A percentile compares a stretch with the other conserved stretches of the same genome.
These are phyloP conservation scores for Lordiphosa andalusiaca DNA, from an alignment of 2,888 invertebrate genomes.

Conservation along the genomic window DNA sequence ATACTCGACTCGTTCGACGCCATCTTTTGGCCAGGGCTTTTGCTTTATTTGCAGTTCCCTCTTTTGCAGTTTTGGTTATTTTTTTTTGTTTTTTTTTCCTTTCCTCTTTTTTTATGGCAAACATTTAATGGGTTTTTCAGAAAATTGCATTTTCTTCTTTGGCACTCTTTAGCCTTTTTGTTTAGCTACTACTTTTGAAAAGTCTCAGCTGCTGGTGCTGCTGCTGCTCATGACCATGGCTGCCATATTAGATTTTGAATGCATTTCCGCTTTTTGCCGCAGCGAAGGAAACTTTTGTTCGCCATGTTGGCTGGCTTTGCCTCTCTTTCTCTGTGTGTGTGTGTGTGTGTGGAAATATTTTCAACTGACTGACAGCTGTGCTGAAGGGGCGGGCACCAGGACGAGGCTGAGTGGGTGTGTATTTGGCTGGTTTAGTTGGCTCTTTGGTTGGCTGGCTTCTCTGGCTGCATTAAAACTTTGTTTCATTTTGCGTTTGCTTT, in stretches of 20 bases:
- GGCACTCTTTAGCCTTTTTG: slow-evolving; percentile 73
- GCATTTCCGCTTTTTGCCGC: slow-evolving; percentile 76
- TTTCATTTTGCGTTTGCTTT: slow-evolving; percentile 64
- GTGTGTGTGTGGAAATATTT: slow-evolving; percentile 55
- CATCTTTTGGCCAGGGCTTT: slow-evolving; percentile 44
- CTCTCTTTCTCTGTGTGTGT: slow-evolving; percentile 14
- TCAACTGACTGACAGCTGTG: slow-evolving; percentile 73
- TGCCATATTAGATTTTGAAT: slow-evolving; percentile 76
- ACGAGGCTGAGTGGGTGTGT: slow-evolving; percentile 32
- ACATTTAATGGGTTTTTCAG: slow-evolving; percentile 77
- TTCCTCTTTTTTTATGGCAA: slow-evolving; percentile 58
- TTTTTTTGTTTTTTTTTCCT: slow-evolving; percentile 10
- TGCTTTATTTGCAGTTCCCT: slow-evolving; percentile 69
- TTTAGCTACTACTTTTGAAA: slow-evolving; percentile 66
- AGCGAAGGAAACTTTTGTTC: slow-evolving; percentile 71
- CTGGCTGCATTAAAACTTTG: slow-evolving; percentile 69
- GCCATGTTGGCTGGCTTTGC: slow-evolving; percentile 59
- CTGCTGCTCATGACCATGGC: slow-evolving; percentile 74
- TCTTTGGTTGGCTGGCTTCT: slow-evolving; percentile 25
- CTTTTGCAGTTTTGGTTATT: slow-evolving; percentile 12
- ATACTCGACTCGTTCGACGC: slow-evolving; percentile 16
- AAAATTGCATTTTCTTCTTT: slow-evolving; percentile 77
- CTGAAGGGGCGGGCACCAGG: slow-evolving; percentile 41
- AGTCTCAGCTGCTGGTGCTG: slow-evolving; percentile 35
- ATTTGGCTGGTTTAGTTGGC: slow-evolving; percentile 45